These are phyloP conservation scores for Cheilosia variabilis DNA, from an alignment of 2,888 invertebrate genomes.

Conservation along the genomic window DNA sequence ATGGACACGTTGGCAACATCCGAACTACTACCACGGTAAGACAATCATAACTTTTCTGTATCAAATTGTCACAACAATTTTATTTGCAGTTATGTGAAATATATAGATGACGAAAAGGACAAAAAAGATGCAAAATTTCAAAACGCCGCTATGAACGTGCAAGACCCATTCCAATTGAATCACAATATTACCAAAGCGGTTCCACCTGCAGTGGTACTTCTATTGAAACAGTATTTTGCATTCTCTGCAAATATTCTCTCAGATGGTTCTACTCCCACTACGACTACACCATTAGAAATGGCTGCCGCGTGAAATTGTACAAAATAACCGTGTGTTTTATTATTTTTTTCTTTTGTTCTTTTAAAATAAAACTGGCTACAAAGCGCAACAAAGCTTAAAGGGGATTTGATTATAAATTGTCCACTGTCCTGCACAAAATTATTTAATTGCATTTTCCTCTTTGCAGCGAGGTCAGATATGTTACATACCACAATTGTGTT, in stretches of 20 bases:
- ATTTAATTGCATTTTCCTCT: constrained; percentile 32
- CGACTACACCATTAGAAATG: too few species aligned
- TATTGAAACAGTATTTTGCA: constrained; percentile 54
- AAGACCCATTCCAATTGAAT: constrained; percentile 86
- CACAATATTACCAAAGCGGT: constrained; percentile 85
- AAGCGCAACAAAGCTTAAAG: neutral
- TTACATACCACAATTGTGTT: too few species aligned
- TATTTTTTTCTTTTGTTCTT: neutral
- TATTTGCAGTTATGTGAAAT: constrained; percentile 79
- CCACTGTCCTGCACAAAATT: neutral
- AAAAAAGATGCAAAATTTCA: constrained; percentile 76
- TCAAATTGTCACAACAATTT: too few species aligned
- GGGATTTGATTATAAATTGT: constrained; percentile 49
- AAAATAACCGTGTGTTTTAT: constrained; percentile 16
- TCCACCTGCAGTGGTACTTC: constrained; percentile 61
- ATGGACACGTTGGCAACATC: constrained; percentile 72
- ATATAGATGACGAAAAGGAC: constrained; percentile 56
- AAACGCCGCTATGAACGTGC: constrained; percentile 84
- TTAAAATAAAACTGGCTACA: constrained; percentile 30
- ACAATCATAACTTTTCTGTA: neutral
- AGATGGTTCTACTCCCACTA: neutral
- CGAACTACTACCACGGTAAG: constrained; percentile 78
- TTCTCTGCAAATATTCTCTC: constrained; percentile 14
- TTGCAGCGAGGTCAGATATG: neutral
- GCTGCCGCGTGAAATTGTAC: neutral